These are phyloP conservation scores for Calosoma granatense DNA, from an alignment of 1,140 invertebrate species.

Conservation along the genomic window DNA sequence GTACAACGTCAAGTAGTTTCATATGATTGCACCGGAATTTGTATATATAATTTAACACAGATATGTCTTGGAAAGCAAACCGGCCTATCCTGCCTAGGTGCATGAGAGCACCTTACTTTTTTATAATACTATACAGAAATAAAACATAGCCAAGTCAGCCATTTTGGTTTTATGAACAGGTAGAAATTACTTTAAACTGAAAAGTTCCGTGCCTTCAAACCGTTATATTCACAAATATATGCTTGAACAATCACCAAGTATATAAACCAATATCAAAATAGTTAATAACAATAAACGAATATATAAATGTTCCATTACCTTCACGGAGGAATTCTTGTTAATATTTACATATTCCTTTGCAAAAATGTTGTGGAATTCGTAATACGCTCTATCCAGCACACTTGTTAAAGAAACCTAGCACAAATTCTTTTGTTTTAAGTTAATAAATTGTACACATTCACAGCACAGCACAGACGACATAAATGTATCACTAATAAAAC, in stretches of 20 bases:
- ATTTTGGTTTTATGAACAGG: conserved; percentile 4
- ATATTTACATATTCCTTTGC: not conserved
- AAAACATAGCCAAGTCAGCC: not conserved
- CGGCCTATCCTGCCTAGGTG: no score
- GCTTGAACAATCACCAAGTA: not conserved
- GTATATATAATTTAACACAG: conserved; percentile 6
- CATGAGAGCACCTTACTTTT: not conserved
- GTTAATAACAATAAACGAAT: not conserved
- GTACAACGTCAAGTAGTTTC: not conserved
- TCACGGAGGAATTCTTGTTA: not conserved
- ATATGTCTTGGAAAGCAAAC: not conserved
- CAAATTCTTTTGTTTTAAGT: not conserved
- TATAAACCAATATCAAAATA: not conserved
- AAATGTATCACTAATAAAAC: no score
- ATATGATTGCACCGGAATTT: not conserved
- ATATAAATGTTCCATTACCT: not conserved
- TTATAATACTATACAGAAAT: not conserved
- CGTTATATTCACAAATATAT: no score
- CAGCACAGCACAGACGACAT: not conserved
- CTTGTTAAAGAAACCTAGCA: not conserved
- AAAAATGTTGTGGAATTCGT: not conserved
- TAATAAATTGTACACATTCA: not conserved
- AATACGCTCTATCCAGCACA: not conserved
- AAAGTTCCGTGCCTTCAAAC: no score
- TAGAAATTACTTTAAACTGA: conserved; percentile 5